phyloP scores from a whole-genome alignment of 2,797 vertebrate species.

The Agapornis canus region DNA sequence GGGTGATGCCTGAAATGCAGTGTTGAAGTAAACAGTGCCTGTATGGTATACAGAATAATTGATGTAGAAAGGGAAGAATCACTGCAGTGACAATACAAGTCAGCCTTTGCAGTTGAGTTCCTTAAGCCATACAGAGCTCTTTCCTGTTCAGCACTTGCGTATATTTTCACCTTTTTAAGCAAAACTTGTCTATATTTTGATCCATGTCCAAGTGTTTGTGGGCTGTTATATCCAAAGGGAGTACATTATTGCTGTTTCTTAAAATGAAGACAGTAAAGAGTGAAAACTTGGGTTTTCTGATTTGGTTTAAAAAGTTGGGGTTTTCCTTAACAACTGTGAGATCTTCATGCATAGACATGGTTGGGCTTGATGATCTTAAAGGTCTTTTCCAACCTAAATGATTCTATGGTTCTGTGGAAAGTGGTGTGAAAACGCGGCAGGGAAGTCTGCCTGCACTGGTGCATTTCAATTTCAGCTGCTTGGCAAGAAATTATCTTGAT shows the following conservation, averaged over 20 bases:
- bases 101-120: neutral
- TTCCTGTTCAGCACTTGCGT: neutral
- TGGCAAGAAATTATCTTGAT: constrained; percentile 3
- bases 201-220: neutral
- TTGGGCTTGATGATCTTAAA: neutral
- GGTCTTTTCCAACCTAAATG: neutral
- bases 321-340: neutral
- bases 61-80: neutral
- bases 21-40: neutral
- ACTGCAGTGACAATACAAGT: neutral
- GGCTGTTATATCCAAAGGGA: neutral
- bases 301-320: neutral
- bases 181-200: neutral
- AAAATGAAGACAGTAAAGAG: neutral
- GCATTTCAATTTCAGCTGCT: neutral
- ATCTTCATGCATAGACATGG: neutral
- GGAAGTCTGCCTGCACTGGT: neutral
- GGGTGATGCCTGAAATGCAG: neutral
- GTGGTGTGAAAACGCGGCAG: neutral
- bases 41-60: neutral
- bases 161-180: neutral
- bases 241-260: neutral
- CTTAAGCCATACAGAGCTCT: neutral
- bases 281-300: neutral
- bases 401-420: neutral